phyloP scores from a whole-genome alignment of 2,113 vertebrate species.

The Colius striatus region DNA sequence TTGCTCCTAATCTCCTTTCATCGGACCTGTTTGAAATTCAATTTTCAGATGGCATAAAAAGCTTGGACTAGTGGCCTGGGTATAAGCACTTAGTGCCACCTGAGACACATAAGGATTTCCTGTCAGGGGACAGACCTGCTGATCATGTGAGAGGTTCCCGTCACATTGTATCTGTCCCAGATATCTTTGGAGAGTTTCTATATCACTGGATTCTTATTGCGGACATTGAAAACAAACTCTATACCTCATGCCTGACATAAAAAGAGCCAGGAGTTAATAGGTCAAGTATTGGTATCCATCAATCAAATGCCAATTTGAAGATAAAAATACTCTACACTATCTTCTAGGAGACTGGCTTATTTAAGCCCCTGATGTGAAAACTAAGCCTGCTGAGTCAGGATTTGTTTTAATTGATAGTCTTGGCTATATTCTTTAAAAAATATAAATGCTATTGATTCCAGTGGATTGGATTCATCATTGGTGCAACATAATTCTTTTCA shows the following conservation, averaged over 20 bases:
- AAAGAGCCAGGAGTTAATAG: neutral
- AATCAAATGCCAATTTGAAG: neutral
- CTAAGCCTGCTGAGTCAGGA: neutral
- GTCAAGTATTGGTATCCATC: neutral
- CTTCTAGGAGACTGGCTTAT: neutral
- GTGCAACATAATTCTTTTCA: conserved; percentile 74
- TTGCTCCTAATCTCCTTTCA: neutral
- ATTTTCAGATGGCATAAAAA: neutral
- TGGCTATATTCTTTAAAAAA: conserved; percentile 64
- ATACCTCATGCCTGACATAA: neutral
- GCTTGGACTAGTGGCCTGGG: neutral
- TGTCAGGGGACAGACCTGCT: neutral
- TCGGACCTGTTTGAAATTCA: neutral
- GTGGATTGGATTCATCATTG: conserved; percentile 78
- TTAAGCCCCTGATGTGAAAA: conserved; percentile 51
- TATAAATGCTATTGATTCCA: conserved; percentile 77
- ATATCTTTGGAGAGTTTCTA: neutral
- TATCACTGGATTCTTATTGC: neutral
- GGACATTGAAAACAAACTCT: neutral
- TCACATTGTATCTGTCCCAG: neutral
- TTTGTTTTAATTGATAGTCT: conserved; percentile 56
- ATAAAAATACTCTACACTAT: neutral
- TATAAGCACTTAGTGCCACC: neutral
- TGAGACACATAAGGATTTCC: neutral
- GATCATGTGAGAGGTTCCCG: neutral